These are phyloP conservation scores for Galleria mellonella DNA, from an alignment of 1,140 invertebrate species.

Conservation along the genomic window DNA sequence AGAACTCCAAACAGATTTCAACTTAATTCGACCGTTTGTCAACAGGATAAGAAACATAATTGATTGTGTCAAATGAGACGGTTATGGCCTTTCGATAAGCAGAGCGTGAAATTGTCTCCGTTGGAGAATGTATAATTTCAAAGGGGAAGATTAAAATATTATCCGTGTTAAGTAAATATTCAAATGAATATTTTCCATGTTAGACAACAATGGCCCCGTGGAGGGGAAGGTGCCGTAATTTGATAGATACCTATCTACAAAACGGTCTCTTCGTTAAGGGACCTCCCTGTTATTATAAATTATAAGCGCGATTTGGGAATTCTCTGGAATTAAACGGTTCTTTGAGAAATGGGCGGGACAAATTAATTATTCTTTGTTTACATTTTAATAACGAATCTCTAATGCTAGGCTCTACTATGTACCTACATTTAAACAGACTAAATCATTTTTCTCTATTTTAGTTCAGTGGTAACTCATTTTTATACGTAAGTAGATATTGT, in stretches of 20 bases:
- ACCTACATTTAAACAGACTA: too few relatives aligned
- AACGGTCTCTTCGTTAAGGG: conserved; percentile 63
- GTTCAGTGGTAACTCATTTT: too few relatives aligned
- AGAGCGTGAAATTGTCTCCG: conserved; percentile 71
- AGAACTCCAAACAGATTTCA: conserved; percentile 32
- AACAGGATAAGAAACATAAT: conserved; percentile 25
- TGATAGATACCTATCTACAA: conserved; percentile 72
- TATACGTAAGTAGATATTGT: too few relatives aligned
- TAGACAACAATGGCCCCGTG: conserved; percentile 61
- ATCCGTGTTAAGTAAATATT: conserved; percentile 77
- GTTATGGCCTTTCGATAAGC: conserved; percentile 49
- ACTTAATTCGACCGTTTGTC: conserved; percentile 19
- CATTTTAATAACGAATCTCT: too few relatives aligned
- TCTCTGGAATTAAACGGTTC: conserved; percentile 51
- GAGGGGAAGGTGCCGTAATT: conserved; percentile 60
- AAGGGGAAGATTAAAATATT: conserved; percentile 77
- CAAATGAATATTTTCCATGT: conserved; percentile 76
- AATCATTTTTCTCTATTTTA: too few relatives aligned
- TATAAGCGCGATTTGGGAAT: conserved; percentile 66
- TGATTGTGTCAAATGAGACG: conserved; percentile 15
- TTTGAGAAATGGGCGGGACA: conserved; percentile 17
- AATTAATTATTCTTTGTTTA: too few relatives aligned
- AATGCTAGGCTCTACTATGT: too few relatives aligned
- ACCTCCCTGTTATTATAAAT: conserved; percentile 66
- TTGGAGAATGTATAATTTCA: conserved; percentile 71